Evolutionary conservation across 1,140 invertebrate genomes (phyloP).

Genomic region (Apis laboriosa): DNA sequence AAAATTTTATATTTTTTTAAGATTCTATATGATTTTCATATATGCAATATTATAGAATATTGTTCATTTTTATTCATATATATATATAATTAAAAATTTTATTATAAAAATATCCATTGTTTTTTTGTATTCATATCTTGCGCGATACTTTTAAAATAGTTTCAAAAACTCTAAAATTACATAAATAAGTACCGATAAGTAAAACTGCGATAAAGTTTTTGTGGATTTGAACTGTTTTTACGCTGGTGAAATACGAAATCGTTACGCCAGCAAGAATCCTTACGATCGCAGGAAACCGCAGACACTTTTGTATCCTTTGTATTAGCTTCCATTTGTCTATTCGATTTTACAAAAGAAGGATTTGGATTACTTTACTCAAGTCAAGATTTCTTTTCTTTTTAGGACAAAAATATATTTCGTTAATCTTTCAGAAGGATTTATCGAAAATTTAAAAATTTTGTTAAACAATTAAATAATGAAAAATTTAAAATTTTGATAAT

Average conservation of each 20-base stretch:
- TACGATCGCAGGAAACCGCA: constrained; percentile 50
- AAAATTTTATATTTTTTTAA: too few relatives aligned
- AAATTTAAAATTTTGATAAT: neutral
- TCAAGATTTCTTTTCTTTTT: too few relatives aligned
- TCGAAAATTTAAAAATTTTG: too few relatives aligned
- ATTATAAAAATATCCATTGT: too few relatives aligned
- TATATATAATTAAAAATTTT: too few relatives aligned
- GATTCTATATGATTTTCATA: too few relatives aligned
- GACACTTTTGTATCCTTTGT: constrained; percentile 21
- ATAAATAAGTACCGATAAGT: neutral
- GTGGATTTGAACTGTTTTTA: neutral
- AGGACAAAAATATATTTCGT: constrained; percentile 9
- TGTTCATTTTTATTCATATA: too few relatives aligned
- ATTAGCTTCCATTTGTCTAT: constrained; percentile 15
- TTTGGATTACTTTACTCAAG: constrained; percentile 4
- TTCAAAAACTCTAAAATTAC: too few relatives aligned
- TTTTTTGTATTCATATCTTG: too few relatives aligned
- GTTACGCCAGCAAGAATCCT: constrained; percentile 42
- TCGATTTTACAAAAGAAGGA: constrained; percentile 9
- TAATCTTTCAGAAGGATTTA: constrained; percentile 19
- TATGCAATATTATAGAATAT: too few relatives aligned
- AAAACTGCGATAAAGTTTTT: neutral
- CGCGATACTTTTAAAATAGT: too few relatives aligned
- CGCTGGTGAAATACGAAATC: constrained; percentile 30
- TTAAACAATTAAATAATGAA: neutral